Evolutionary conservation across 2,113 vertebrate species (phyloP), one percentile per base, ranked within the genome.

Genomic region (Mohoua ochrocephala): DNA sequence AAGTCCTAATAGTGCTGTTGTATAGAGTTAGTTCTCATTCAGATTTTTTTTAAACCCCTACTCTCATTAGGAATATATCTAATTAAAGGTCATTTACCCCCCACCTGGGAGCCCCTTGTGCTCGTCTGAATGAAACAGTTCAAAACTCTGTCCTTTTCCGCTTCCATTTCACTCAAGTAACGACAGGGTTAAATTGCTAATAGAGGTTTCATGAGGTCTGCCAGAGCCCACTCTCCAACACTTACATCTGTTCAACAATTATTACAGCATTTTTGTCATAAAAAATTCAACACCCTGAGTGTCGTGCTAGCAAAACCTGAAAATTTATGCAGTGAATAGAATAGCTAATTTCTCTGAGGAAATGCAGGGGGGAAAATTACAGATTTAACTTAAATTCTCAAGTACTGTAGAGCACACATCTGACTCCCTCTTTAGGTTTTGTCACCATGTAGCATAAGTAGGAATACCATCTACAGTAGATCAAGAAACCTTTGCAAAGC

Each of bases 201-300:
- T 99, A 98, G 98, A 98, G 98, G 98, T 99, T 99, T 98, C 98
- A 98, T 98, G 98, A 99, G 99, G 99, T 99, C 99, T 98, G 98
- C 98, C 98, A 97, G 98, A 98, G 98, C 98, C 97, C 97, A 98
- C 98, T 98, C 98, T 98, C 98, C 98, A 98, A 98, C 98, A 99
- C 98, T 99, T 99, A 99, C 99, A 99, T 99, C 99, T 99, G 99
- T 99, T 99, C 99, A 99, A 99, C 99, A 99, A 99, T 99, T 99
- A 99, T 99, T 99, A 99, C 98, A 99, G 98, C 98, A 98, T 98
- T 99, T 99, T 99, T 98, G 98, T 99, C 98, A 99, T 99, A 99
- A 99, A 99, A 99, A 98, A 99, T 99, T 99, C 99, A 99, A 99
- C 99, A 99, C 98, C 98, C 98, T 95, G 98, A 98, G 99, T 99